Percentiles rank a stretch among this genome's conserved stretches.
Conservation (phyloP, 2,113 vertebrate genomes). For the Panthera uncia region DNA sequence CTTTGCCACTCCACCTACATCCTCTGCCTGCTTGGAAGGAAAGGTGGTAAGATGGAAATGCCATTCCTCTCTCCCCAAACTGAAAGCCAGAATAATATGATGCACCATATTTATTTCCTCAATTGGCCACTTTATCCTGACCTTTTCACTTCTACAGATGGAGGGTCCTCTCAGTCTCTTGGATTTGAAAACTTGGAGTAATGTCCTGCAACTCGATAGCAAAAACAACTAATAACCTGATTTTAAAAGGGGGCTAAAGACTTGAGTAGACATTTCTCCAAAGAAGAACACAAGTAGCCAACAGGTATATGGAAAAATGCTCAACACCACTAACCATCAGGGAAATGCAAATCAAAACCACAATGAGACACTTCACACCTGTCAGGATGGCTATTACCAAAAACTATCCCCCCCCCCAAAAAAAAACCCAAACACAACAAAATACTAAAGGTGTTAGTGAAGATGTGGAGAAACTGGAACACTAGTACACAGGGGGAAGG, state of each 20-base stretch:
- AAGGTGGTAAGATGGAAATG: neutral
- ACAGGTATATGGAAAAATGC: neutral
- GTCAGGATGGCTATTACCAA: neutral
- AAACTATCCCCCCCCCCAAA: neutral
- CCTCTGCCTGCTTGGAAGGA: neutral
- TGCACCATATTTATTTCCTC: neutral
- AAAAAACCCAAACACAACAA: neutral
- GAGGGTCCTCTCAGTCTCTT: neutral
- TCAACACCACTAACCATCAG: neutral
- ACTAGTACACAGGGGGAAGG: neutral
- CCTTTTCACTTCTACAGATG: neutral
- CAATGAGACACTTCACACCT: neutral
- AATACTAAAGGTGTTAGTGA: neutral
- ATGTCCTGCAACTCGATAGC: neutral
- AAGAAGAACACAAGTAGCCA: neutral
- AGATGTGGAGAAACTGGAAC: neutral
- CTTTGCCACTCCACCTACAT: neutral
- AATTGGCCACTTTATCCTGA: neutral
- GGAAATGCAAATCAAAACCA: neutral
- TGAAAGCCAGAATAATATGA: neutral
- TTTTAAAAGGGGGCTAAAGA: neutral
- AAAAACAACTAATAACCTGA: neutral
- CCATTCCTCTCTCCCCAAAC: neutral
- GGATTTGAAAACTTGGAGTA: neutral
- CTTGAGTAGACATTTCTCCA: neutral